These are phyloP conservation scores for Altica lythri DNA, from an alignment of 2,888 invertebrate genomes.

Conservation along the genomic window DNA sequence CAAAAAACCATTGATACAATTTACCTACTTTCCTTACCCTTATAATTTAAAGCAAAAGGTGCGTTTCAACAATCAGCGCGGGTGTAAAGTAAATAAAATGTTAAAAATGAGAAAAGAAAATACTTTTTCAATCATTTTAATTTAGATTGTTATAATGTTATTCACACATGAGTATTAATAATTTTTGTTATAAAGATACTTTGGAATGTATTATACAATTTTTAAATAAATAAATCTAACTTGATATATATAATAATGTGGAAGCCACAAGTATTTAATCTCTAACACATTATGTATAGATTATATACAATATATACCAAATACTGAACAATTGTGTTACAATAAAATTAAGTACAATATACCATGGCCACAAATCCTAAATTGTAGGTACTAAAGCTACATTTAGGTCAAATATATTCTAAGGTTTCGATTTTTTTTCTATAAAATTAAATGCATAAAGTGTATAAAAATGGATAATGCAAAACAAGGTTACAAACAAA, in stretches of 20 bases:
- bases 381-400: constrained; percentile 18
- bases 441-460: constrained; percentile 26
- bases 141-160: constrained; percentile 47
- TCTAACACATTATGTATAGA: constrained; percentile 44
- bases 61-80: no score
- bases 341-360: constrained; percentile 39
- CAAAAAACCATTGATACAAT: no score
- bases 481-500: constrained; percentile 18
- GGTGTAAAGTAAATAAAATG: neutral
- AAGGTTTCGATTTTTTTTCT: no score
- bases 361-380: constrained; percentile 47
- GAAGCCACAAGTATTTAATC: constrained; percentile 43
- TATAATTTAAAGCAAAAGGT: no score
- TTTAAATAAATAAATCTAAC: constrained; percentile 47
- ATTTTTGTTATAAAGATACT: constrained; percentile 47
- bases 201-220: constrained; percentile 49
- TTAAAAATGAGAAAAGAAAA: neutral
- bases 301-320: constrained; percentile 46
- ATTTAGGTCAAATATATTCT: constrained; percentile 30
- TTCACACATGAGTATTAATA: constrained; percentile 56
- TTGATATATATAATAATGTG: constrained; percentile 42
- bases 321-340: constrained; percentile 50
- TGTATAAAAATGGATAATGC: constrained; percentile 20
- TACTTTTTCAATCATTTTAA: constrained; percentile 41
- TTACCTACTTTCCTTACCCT: no score